Evolutionary conservation across 2,888 invertebrate species (phyloP), one percentile per base, ranked within the genome.

Genomic region (Melanchra persicariae): DNA sequence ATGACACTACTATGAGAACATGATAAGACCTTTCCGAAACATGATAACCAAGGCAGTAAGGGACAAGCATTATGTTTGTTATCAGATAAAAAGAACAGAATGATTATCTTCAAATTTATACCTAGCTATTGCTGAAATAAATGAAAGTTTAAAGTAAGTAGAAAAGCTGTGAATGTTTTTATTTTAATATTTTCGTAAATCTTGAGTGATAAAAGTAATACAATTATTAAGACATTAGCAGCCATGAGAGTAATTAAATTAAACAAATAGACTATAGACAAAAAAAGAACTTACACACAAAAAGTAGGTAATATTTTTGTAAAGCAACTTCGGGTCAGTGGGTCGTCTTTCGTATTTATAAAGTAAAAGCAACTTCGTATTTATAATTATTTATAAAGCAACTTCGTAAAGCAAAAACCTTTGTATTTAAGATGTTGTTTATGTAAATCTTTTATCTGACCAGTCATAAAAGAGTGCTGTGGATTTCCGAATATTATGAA

Each of bases 51-150:
- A 8, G 6, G 19, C n/a, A 47, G 12, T 43, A 73, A 49, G 8
- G 45, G 34, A 34, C n/a, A 45, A 17, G 5, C 17, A 63, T 54
- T 55, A 15, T 15, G 3, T 30, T 49, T 49, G 7, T 43, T 34
- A 15, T 65, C 65, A 73, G 40, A 43, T 55, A n/a, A 47, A 52
- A 30, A 15, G 1, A 55, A 43, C 8, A 15, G 19, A 55, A 8
- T 26, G 12, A 70, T 70, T 58, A 26, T 26, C 19, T 37, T 45
- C 6, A 17, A 61, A 51, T 17, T 61, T 19, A 1, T n/a, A n/a
- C n/a, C n/a, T n/a, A n/a, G n/a, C n/a, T n/a, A n/a, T n/a, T n/a
- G n/a, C n/a, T n/a, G n/a, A n/a, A n/a, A n/a, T n/a, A n/a, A n/a
- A n/a, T n/a, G n/a, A n/a, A n/a, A n/a, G n/a, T n/a, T n/a, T n/a